Base-by-base conservation (phyloP, 2,888 invertebrate genomes). In the Arrhopalites spinosus region DNA sequence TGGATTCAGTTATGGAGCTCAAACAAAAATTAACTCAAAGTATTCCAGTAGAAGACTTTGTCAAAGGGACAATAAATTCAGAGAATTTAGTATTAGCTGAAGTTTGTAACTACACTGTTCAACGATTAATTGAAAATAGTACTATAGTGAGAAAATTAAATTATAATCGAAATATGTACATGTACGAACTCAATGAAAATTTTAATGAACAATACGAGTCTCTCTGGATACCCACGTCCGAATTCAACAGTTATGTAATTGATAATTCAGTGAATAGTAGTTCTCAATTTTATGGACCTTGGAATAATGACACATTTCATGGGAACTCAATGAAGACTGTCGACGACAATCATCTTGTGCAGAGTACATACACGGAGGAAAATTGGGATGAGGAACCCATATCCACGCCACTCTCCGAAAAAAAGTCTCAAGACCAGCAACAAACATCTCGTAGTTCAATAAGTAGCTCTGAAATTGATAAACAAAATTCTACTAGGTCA, bases 31-130 rank as follows among this genome's bases (percentile, higher is more conserved):
- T 89, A 56, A 83, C 87, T 25, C 85, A 86, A 80, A 83, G 87
- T 45, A 30, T 63, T 56, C 61, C 56, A 45, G 45, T 29, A 0
- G 61, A 64, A 36, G n/a, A 20, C 25, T 30, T 30, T 7, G 23
- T 20, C 20, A 68, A 68, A 29, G 47, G 25, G 13, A 36, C 56
- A 50, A 36, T 36, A 36, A 25, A 25, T 61, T 77, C 81, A 70
- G 66, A 73, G 82, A 88, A 84, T 81, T 85, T 89, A 64, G 86
- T 88, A 15, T 83, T 89, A 43, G 89, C 89, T 2, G 89, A 90
- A 85, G 89, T 90, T 61, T 84, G 89, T 15, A 88, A 90, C 77
- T 87, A 88, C 84, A 89, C 89, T 82, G 88, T 90, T 80, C 87
- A 36, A 1, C 64, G 73, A n/a, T 53, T 59, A 70, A 71, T 75